Conservation (phyloP, 2,888 invertebrate species). For the Phlogophora meticulosa region DNA sequence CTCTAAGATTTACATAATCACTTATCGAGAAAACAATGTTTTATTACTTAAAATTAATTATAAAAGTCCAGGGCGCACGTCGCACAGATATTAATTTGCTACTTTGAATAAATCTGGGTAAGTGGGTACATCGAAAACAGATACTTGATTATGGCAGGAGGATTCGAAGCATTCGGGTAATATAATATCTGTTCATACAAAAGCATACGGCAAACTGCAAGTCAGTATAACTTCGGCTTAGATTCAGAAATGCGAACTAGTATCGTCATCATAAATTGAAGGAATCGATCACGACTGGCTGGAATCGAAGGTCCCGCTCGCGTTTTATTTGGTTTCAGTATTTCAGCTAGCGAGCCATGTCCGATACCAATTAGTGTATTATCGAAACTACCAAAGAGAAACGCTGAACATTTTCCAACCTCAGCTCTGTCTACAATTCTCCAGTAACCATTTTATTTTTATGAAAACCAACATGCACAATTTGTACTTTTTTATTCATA, state of each 20-base stretch:
- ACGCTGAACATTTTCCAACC: not conserved
- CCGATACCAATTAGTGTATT: constrained; percentile 3
- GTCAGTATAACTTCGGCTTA: not conserved
- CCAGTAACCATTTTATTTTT: not conserved
- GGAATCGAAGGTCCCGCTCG: not conserved
- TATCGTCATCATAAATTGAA: constrained; percentile 1
- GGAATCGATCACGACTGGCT: not conserved
- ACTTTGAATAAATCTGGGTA: no score
- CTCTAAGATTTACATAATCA: no score
- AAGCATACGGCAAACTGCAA: not conserved
- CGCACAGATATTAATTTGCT: no score
- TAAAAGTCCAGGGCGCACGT: no score
- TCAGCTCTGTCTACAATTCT: not conserved
- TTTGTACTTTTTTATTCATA: no score
- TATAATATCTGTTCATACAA: not conserved
- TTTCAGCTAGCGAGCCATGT: constrained; percentile 2
- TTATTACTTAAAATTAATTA: no score
- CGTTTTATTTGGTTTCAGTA: constrained; percentile 6
- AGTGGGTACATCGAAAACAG: no score
- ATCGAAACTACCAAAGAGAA: constrained; percentile 6
- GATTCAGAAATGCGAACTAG: not conserved
- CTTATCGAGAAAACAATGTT: no score
- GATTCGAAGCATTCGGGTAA: no score
- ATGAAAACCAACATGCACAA: no score
- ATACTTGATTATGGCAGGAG: no score